Conservation (phyloP, 2,797 vertebrate species). For the Ptychadena robeensis region DNA sequence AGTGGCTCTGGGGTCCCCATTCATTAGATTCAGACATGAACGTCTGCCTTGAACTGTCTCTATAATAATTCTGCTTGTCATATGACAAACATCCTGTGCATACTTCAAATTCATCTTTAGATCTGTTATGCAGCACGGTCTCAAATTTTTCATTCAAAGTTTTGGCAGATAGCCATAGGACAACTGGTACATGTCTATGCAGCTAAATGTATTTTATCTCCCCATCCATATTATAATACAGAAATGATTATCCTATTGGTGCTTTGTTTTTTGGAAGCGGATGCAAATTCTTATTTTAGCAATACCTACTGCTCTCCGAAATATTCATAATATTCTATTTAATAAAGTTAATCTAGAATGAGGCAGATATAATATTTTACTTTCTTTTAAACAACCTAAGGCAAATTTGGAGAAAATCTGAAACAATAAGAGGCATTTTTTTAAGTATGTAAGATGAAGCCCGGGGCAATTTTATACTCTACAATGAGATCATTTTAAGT, state of each 20-base stretch:
- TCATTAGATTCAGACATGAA: constrained; percentile 10
- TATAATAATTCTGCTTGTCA: constrained; percentile 11
- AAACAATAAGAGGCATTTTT: too few relatives aligned
- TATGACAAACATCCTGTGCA: neutral
- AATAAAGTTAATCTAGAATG: neutral
- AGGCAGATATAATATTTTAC: neutral
- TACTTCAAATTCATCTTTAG: constrained; percentile 17
- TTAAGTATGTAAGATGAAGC: too few relatives aligned
- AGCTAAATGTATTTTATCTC: constrained; percentile 17
- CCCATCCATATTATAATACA: constrained; percentile 13
- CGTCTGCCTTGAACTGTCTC: constrained; percentile 26
- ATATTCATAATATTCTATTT: neutral
- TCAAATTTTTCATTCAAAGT: constrained; percentile 27
- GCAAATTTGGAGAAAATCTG: too few relatives aligned
- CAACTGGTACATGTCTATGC: constrained; percentile 7
- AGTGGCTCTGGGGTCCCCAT: neutral
- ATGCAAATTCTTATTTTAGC: constrained; percentile 62
- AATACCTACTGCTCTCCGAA: neutral
- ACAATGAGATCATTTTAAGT: too few relatives aligned
- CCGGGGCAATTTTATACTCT: too few relatives aligned
- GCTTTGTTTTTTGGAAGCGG: constrained; percentile 49
- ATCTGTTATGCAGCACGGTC: constrained; percentile 1
- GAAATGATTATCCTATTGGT: constrained; percentile 48
- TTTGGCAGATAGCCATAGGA: constrained; percentile 8
- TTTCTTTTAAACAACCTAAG: too few relatives aligned